Evolutionary conservation across 2,888 invertebrate species (phyloP), one percentile per base, ranked within the genome.

Genomic region (Silvanus unidentatus): DNA sequence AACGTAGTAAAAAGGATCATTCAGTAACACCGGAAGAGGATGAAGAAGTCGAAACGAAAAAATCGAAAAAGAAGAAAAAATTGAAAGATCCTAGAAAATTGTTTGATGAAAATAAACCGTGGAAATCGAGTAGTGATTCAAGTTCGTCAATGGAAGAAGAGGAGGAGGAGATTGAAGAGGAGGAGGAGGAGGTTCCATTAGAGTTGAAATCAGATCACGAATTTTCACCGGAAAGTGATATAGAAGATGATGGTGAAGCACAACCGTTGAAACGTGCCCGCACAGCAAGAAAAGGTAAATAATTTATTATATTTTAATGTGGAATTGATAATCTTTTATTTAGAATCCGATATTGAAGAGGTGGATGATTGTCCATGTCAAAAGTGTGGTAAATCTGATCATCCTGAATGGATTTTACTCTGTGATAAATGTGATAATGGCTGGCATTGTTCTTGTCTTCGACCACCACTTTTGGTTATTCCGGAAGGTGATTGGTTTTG

Each of bases 401-500:
- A 96, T 70, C 96, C 97, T 0, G 96, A 98, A 72, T 95, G 94
- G 94, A 94, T 99, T 62, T 74, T 99, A 42, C 74, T 99, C 32
- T 99, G 98, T 68, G 98, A 99, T 74, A 80, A 79, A 53, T 99
- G 98, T 71, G 96, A 99, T 71, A 82, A 80, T 50, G 97, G 97
- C n/a, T 97, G 93, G 83, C 98, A 99, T 75, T 96, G 94, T 49
- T 90, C 91, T 35, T 99, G 98, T 66, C 79, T 98, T 30, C 82
- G 89, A 49, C 98, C 98, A 0, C 83, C 94, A 46, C 78, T 99
- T 34, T 84, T 96, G 73, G 81, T 91, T 22, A 89, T 99, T 60
- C 99, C 98, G 0, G 94, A 95, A 67, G 97, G 97, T 0, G 91
- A 96, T 70, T 99, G 98, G 99, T 93, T 82, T 73, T 99, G 99